phyloP scores from a whole-genome alignment of 1,140 invertebrate species.

The Trichoplusia ni region DNA sequence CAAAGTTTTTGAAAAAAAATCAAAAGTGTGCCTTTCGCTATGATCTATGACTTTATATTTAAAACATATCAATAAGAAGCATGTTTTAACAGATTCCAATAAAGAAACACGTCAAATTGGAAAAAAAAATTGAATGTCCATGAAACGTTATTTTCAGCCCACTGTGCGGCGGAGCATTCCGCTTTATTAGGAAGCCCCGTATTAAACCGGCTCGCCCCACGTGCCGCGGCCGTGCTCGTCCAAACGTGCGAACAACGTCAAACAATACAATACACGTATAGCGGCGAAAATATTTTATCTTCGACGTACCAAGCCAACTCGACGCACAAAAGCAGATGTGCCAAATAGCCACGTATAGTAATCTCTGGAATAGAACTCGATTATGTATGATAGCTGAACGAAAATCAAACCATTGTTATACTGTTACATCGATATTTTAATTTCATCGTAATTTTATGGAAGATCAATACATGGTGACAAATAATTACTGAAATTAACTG shows the following conservation, averaged over 20 bases:
- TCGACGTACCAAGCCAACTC: conserved; percentile 23
- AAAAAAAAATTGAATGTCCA: no score
- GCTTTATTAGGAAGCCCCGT: conserved; percentile 72
- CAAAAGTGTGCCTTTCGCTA: no score
- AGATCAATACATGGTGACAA: conserved; percentile 81
- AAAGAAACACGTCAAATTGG: no score
- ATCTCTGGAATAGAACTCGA: conserved; percentile 3
- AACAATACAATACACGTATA: conserved; percentile 27
- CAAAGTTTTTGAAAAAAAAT: no score
- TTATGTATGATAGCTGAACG: conserved; percentile 17
- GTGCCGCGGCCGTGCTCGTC: conserved; percentile 47
- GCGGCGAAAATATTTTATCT: conserved; percentile 18
- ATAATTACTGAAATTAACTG: conserved; percentile 79
- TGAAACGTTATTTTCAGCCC: no score
- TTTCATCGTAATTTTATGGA: conserved; percentile 81
- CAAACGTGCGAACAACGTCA: conserved; percentile 52
- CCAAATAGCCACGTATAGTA: conserved; percentile 18
- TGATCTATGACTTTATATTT: no score
- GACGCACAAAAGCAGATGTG: conserved; percentile 22
- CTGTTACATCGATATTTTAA: conserved; percentile 81
- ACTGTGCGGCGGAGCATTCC: conserved; percentile 48
- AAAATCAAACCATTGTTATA: conserved; percentile 71
- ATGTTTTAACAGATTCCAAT: no score
- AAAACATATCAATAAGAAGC: no score
- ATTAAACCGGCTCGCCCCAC: conserved; percentile 63